These are phyloP conservation scores for Amblyraja radiata DNA, from an alignment of 2,797 vertebrate genomes.

Conservation along the genomic window DNA sequence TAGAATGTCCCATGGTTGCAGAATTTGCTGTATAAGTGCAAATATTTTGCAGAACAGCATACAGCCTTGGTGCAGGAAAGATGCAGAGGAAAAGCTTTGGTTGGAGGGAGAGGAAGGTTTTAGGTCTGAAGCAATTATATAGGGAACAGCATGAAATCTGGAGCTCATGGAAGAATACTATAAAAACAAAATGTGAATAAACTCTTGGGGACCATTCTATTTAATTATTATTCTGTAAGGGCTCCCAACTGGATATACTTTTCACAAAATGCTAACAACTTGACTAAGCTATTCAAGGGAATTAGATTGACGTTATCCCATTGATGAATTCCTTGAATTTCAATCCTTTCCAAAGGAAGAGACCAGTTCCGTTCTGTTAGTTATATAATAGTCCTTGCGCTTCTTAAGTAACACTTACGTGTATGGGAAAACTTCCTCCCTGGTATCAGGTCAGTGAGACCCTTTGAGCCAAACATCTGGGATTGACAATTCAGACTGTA, in stretches of 20 bases:
- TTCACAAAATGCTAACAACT: neutral
- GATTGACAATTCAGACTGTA: neutral
- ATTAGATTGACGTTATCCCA: neutral
- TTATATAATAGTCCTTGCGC: neutral
- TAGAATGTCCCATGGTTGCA: neutral
- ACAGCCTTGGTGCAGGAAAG: neutral
- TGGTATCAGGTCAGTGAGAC: neutral
- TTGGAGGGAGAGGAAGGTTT: neutral
- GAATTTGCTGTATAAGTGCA: neutral
- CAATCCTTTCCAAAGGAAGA: neutral
- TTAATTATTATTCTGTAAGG: neutral
- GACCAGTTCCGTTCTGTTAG: neutral
- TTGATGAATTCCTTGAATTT: constrained; percentile 11
- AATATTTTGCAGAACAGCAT: neutral
- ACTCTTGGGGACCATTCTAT: neutral
- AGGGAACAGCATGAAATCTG: neutral
- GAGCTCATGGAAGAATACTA: neutral
- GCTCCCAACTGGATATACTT: neutral
- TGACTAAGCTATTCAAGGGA: neutral
- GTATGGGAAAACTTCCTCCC: neutral
- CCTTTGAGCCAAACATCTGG: neutral
- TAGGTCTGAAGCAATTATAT: neutral
- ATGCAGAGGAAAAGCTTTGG: neutral
- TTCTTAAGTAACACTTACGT: neutral
- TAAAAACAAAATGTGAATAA: constrained; percentile 1